Percentiles rank a stretch among this genome's conserved stretches.
Evolutionary conservation across 2,113 vertebrate species (phyloP).

Genomic region (Cervus canadensis): DNA sequence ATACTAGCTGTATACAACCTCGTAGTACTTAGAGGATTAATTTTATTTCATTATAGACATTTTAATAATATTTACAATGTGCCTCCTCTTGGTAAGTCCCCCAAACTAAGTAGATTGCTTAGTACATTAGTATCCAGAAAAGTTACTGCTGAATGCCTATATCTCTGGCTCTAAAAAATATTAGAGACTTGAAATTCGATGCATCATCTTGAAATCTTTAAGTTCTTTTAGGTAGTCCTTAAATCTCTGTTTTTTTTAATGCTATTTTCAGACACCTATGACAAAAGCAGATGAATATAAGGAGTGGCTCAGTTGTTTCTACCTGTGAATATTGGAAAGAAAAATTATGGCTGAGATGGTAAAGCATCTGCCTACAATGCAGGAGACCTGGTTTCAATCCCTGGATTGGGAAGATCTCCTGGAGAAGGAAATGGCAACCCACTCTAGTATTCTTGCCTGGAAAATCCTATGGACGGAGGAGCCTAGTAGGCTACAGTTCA

Average conservation of each 20-base stretch:
- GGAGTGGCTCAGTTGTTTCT: not conserved
- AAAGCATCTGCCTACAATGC: not conserved
- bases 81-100: not conserved
- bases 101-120: not conserved
- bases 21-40: not conserved
- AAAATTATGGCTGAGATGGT: not conserved
- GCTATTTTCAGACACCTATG: not conserved
- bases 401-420: not conserved
- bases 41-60: not conserved
- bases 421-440: not conserved
- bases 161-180: not conserved
- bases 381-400: accelerated
- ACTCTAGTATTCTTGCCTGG: not conserved
- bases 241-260: not conserved
- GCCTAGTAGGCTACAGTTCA: not conserved
- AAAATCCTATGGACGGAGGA: not conserved
- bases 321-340: not conserved
- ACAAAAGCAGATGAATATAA: slow-evolving; percentile 1
- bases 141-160: not conserved
- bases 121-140: not conserved
- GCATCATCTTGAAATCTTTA: not conserved
- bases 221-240: not conserved
- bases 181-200: not conserved
- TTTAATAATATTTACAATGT: not conserved
- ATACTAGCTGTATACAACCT: not conserved